A percentile compares a stretch with the other conserved stretches of the same genome.
phyloP scores from a whole-genome alignment of 1,140 invertebrate genomes.

The Brachionus manjavacas region DNA sequence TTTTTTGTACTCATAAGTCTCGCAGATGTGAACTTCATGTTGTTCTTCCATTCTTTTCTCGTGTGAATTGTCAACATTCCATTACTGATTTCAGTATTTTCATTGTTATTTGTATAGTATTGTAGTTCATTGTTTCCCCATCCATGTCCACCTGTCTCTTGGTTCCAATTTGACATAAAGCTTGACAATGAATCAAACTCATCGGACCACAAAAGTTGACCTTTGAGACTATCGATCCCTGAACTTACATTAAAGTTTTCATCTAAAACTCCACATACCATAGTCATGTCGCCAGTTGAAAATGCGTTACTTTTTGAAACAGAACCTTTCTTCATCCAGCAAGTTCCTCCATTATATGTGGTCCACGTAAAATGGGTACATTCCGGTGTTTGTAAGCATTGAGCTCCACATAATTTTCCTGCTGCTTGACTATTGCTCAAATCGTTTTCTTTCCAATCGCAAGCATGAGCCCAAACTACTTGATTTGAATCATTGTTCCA shows the following conservation, averaged over 20 bases:
- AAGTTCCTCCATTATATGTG: slow-evolving; percentile 28
- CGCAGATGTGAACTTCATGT: slow-evolving; percentile 30
- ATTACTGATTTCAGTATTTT: background rate
- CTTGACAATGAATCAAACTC: slow-evolving; percentile 43
- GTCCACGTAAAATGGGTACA: slow-evolving; percentile 44
- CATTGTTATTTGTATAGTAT: slow-evolving; percentile 25
- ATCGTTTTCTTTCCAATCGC: slow-evolving; percentile 2
- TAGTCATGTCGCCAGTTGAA: slow-evolving; percentile 1
- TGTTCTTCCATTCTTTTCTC: background rate
- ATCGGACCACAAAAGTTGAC: slow-evolving; percentile 43
- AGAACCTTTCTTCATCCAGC: slow-evolving; percentile 42
- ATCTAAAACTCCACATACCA: slow-evolving; percentile 43
- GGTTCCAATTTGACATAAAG: slow-evolving; percentile 41
- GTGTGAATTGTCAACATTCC: slow-evolving; percentile 14
- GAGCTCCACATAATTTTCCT: background rate
- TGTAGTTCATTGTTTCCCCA: slow-evolving; percentile 43
- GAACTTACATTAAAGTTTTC: background rate
- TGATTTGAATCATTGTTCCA: background rate
- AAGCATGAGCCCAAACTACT: background rate
- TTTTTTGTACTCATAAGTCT: background rate
- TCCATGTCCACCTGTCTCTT: slow-evolving; percentile 41
- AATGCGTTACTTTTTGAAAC: slow-evolving; percentile 35
- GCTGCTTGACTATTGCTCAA: background rate
- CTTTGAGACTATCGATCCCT: background rate
- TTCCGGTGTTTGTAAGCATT: background rate